Base-by-base conservation (phyloP, 2,888 invertebrate genomes). In the Harmothoe impar region DNA sequence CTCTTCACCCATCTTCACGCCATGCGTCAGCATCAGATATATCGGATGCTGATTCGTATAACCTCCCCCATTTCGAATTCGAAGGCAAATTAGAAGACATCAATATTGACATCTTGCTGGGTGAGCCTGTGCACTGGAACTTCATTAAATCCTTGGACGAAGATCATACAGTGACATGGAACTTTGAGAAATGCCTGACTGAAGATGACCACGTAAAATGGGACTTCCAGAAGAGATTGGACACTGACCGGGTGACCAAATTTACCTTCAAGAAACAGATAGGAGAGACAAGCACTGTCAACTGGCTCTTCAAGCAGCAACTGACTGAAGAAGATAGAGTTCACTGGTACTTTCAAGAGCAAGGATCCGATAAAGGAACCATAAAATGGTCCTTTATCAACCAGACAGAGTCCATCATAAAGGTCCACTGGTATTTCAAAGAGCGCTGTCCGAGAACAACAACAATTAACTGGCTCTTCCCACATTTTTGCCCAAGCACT, bases 71-170 rank as follows among this genome's bases (percentile, higher is more conserved):
- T 1, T 86, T 25, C 25, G 86, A 86, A 54, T 86, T 86, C 29
- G 86, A 86, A 25, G 86, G 31, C 5, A 51, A 86, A 86, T 29
- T 86, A 86, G 86, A 86, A 54, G 86, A 86, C 86, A 86, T 86
- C 29, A 86, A 86, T 52, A 86, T 86, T 23, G 86, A 86, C 25
- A 56, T 86, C 25, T 29, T 86, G 31, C 86, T 86, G 52, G 86
- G 86, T 12, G 86, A 86, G 20, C 54, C 86, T 54, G 86, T 86
- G 52, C 54, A 86, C 29, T 86, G 86, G 86, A 86, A 86, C 86
- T 86, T 86, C 54, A 23, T 31, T 25, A 54, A 52, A 29, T 52
- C 54, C n/a, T 54, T 86, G 52, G 54, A 31, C 31, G 86, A 86
- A 17, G n/a, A 51, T 86, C 15, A 17, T 15, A 23, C 20, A 52